phyloP scores from a whole-genome alignment of 2,797 vertebrate genomes.

The Trichosurus vulpecula region DNA sequence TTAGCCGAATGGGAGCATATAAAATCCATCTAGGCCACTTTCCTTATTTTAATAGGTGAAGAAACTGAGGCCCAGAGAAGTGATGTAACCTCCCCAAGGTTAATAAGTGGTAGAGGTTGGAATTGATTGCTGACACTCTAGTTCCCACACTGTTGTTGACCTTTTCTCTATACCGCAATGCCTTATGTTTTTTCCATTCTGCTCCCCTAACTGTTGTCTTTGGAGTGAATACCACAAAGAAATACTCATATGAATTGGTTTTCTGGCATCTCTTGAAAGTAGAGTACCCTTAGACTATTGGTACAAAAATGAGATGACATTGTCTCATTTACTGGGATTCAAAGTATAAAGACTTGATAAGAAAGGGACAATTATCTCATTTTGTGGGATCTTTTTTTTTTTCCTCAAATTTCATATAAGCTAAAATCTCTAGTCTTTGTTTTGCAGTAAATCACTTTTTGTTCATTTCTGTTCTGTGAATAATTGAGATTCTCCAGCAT shows the following conservation, averaged over 20 bases:
- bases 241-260: neutral
- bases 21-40: neutral
- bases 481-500: neutral
- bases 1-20: neutral
- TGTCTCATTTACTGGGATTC: neutral
- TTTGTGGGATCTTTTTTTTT: neutral
- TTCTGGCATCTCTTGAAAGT: neutral
- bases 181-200: neutral
- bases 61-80: neutral
- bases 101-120: neutral
- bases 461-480: neutral
- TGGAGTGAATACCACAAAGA: neutral
- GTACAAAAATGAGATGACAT: neutral
- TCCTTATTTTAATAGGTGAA: neutral
- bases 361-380: neutral
- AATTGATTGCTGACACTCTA: neutral
- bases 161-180: neutral
- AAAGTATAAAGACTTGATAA: neutral
- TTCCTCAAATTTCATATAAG: neutral
- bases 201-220: neutral
- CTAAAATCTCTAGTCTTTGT: constrained; percentile 1
- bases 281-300: neutral
- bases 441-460: neutral
- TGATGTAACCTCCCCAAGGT: neutral
- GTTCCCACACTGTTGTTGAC: neutral